Percentiles rank a stretch among this genome's conserved stretches.
Evolutionary conservation across 2,797 vertebrate species (phyloP).

Genomic region (Picus viridis): DNA sequence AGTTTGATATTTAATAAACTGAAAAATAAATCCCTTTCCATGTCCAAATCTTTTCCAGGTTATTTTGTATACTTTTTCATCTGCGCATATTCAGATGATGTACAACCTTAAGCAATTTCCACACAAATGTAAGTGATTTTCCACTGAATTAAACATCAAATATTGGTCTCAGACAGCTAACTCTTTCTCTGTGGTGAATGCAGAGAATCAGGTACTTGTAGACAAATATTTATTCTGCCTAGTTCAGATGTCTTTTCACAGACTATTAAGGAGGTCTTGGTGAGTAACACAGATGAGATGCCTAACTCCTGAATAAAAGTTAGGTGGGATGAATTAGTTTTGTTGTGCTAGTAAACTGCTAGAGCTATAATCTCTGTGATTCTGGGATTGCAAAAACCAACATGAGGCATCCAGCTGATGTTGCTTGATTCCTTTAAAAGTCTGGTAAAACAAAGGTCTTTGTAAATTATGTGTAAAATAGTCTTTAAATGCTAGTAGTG

Average conservation of each 20-base stretch:
- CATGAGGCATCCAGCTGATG: not conserved
- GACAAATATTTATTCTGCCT: not conserved
- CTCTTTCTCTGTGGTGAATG: not conserved
- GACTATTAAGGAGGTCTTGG: not conserved
- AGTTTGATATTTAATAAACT: not conserved
- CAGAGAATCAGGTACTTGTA: not conserved
- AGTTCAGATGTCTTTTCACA: not conserved
- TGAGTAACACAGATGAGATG: not conserved
- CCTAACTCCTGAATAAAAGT: not conserved
- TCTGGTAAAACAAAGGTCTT: not conserved
- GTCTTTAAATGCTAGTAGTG: not conserved
- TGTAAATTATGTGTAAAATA: not conserved
- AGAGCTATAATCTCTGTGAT: not conserved
- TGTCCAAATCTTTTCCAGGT: not conserved
- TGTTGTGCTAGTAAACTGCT: not conserved
- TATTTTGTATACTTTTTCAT: not conserved
- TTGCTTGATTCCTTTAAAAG: not conserved
- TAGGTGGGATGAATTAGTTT: not conserved
- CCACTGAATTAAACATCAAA: not conserved
- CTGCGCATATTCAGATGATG: not conserved
- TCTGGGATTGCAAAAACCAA: not conserved
- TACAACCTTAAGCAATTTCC: not conserved
- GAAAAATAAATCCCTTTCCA: constrained; percentile 6
- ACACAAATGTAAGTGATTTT: not conserved
- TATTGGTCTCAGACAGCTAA: not conserved